A percentile compares a stretch with the other conserved stretches of the same genome.
Evolutionary conservation across 1,140 invertebrate genomes (phyloP).

Genomic region (Eufriesea mexicana): DNA sequence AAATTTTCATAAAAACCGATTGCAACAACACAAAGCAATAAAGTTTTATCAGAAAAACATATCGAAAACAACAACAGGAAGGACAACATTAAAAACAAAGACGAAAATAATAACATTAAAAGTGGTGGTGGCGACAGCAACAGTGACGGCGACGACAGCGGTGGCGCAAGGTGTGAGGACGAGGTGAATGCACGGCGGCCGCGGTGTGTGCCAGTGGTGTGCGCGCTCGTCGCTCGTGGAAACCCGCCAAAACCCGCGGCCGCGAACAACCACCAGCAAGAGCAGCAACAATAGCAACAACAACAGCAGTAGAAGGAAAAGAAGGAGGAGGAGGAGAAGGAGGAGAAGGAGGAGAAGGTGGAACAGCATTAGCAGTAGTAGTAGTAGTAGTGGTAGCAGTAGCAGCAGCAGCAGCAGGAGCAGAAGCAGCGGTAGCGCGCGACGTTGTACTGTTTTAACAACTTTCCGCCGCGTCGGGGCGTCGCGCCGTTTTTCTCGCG

Average conservation of each 20-base stretch:
- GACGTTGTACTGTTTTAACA: slow-evolving; percentile 46
- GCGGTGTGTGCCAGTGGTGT: slow-evolving; percentile 71
- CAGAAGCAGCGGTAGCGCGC: slow-evolving; percentile 25
- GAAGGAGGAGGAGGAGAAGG: slow-evolving; percentile 26
- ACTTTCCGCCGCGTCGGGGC: slow-evolving; percentile 52
- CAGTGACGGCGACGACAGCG: slow-evolving; percentile 64
- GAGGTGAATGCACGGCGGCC: slow-evolving; percentile 77
- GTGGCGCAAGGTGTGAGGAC: slow-evolving; percentile 68
- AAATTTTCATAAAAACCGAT: slow-evolving; percentile 1
- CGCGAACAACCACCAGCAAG: slow-evolving; percentile 65
- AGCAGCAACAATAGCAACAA: slow-evolving; percentile 34
- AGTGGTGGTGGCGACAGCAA: slow-evolving; percentile 14
- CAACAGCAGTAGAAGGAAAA: slow-evolving; percentile 35
- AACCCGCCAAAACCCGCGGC: slow-evolving; percentile 74
- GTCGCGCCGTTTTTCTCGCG: slow-evolving; percentile 58
- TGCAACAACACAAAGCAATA: slow-evolving; percentile 49
- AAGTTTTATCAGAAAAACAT: slow-evolving; percentile 52
- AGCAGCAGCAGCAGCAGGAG: slow-evolving; percentile 17
- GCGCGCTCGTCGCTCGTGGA: slow-evolving; percentile 69
- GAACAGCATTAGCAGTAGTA: slow-evolving; percentile 13
- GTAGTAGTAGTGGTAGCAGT: slow-evolving; percentile 11
- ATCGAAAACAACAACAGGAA: slow-evolving; percentile 22
- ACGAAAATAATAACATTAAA: slow-evolving; percentile 15
- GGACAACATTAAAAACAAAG: background rate
- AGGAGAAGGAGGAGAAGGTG: slow-evolving; percentile 25